Evolutionary conservation across 2,888 invertebrate genomes (phyloP).

Genomic region (Congeria kusceri): DNA sequence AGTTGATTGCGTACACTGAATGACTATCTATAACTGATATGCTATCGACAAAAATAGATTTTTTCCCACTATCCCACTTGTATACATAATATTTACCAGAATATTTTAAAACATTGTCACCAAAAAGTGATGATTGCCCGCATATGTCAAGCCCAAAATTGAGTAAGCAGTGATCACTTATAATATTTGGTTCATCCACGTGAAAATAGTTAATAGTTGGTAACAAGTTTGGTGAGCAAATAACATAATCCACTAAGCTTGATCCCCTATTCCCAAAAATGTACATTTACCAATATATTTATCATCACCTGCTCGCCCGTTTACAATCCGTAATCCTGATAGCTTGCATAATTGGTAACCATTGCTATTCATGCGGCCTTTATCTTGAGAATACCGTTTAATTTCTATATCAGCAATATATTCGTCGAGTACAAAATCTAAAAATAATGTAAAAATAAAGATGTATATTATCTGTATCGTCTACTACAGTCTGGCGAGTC

Average conservation of each 20-base stretch:
- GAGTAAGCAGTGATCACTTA: background rate
- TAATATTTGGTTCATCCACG: conserved; percentile 9
- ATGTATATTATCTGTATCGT: background rate
- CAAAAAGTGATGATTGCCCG: too few species aligned
- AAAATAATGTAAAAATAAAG: too few species aligned
- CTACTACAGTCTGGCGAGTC: background rate
- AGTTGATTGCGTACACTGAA: too few species aligned
- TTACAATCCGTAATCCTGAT: background rate
- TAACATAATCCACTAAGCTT: background rate
- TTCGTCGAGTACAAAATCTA: background rate
- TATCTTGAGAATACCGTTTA: conserved; percentile 14
- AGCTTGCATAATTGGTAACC: background rate
- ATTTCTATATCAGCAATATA: conserved; percentile 1
- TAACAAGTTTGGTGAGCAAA: background rate
- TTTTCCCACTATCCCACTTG: too few species aligned
- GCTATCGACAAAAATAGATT: too few species aligned
- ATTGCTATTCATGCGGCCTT: conserved; percentile 7
- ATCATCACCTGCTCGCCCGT: conserved; percentile 6
- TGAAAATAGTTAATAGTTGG: background rate
- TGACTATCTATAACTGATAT: too few species aligned
- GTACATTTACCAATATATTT: conserved; percentile 3
- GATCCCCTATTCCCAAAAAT: background rate
- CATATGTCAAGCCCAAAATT: too few species aligned
- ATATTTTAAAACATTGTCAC: too few species aligned
- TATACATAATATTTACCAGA: too few species aligned